A percentile compares a stretch with the other conserved stretches of the same genome.
phyloP scores from a whole-genome alignment of 2,888 invertebrate genomes.

The Actias luna region DNA sequence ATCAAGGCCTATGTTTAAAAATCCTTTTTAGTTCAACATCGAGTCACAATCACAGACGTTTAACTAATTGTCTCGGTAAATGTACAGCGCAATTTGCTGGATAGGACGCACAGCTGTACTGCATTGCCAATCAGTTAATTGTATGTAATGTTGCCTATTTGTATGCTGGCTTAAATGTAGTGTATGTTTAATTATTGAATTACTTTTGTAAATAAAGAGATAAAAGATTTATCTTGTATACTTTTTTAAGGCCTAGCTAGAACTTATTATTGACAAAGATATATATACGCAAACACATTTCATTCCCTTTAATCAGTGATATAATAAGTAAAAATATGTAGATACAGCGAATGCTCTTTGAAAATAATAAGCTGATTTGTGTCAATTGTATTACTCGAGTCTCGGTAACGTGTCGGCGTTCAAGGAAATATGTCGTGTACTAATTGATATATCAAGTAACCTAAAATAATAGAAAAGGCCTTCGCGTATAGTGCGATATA shows the following conservation, averaged over 20 bases:
- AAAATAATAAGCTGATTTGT: too few relatives aligned
- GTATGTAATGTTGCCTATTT: conserved; percentile 31
- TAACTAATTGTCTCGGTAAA: conserved; percentile 69
- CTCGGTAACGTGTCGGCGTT: too few relatives aligned
- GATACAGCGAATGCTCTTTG: too few relatives aligned
- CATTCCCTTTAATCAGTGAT: too few relatives aligned
- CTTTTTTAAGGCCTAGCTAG: background rate
- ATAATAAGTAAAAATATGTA: too few relatives aligned
- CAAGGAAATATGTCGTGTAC: too few relatives aligned
- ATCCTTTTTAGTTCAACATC: conserved; percentile 22
- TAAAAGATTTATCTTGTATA: background rate
- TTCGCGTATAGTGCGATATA: too few relatives aligned
- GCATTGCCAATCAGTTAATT: conserved; percentile 73
- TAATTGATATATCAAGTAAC: too few relatives aligned
- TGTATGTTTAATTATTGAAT: conserved; percentile 31
- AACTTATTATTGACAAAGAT: too few relatives aligned
- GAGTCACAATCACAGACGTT: conserved; percentile 47
- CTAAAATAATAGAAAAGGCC: too few relatives aligned
- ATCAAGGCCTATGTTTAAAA: conserved; percentile 11
- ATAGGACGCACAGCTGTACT: conserved; percentile 49
- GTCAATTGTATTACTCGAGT: too few relatives aligned
- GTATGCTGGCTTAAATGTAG: conserved; percentile 28
- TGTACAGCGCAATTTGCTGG: conserved; percentile 62
- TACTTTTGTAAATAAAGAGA: conserved; percentile 22
- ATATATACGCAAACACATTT: too few relatives aligned